A percentile compares a stretch with the other conserved stretches of the same genome.
Evolutionary conservation across 2,888 invertebrate genomes (phyloP).

Genomic region (Drosophila formosana): DNA sequence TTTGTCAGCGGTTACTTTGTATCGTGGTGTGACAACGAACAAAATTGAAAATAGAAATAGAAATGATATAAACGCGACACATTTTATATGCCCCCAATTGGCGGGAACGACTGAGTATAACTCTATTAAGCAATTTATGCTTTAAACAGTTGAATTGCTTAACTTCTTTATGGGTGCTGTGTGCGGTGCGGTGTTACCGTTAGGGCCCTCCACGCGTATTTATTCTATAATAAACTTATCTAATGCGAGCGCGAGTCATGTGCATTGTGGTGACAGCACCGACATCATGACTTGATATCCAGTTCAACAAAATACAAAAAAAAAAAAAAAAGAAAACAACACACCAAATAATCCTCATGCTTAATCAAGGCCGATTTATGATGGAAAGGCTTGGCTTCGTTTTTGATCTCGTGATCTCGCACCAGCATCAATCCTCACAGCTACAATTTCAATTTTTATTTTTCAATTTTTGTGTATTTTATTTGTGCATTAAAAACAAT

Average conservation of each 20-base stretch:
- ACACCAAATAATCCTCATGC: conserved; percentile 10
- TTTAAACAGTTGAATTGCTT: conserved; percentile 66
- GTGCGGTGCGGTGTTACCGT: conserved; percentile 1
- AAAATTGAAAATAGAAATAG: not conserved
- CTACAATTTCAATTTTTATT: conserved; percentile 10
- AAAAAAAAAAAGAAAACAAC: not conserved
- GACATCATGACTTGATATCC: conserved; percentile 1
- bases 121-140: conserved; percentile 73
- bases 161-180: conserved; percentile 65
- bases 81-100: conserved; percentile 49
- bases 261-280: conserved; percentile 52
- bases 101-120: conserved; percentile 13
- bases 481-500: conserved; percentile 41
- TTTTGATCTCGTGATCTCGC: conserved; percentile 34
- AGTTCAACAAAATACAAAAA: not conserved
- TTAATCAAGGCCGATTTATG: conserved; percentile 34
- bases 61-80: conserved; percentile 24
- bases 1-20: not conserved
- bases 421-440: not conserved
- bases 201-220: conserved; percentile 46
- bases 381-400: conserved; percentile 13
- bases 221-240: conserved; percentile 69
- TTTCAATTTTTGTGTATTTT: not conserved
- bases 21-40: not conserved
- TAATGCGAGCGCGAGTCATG: conserved; percentile 58